phyloP scores from a whole-genome alignment of 2,888 invertebrate genomes.

The Scelioninae gen. 1 region DNA sequence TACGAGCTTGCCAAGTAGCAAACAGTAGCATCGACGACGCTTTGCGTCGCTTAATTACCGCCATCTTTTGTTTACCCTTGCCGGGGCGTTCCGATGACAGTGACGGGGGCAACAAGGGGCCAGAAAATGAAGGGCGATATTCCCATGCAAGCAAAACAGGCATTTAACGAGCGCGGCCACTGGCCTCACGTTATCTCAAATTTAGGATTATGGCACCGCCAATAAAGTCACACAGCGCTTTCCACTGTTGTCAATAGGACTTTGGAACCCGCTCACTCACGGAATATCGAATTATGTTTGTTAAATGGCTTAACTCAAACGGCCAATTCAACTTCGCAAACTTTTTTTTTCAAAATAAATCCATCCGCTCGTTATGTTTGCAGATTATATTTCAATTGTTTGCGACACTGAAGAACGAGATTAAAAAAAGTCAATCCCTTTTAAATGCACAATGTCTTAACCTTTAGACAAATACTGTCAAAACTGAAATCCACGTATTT shows the following conservation, averaged over 20 bases:
- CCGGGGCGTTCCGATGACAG: conserved; percentile 64
- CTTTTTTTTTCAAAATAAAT: conserved; percentile 45
- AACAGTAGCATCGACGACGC: conserved; percentile 66
- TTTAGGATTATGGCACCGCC: conserved; percentile 65
- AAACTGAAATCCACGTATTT: too few relatives aligned
- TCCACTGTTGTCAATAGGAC: conserved; percentile 61
- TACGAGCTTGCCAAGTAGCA: conserved; percentile 55
- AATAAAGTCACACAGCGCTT: conserved; percentile 67
- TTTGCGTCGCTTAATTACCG: conserved; percentile 72
- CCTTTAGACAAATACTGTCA: conserved; percentile 11
- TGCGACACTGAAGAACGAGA: background rate
- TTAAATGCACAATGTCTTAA: conserved; percentile 25
- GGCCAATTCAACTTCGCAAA: conserved; percentile 36
- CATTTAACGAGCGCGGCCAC: conserved; percentile 56
- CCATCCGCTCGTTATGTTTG: conserved; percentile 36
- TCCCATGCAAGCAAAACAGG: conserved; percentile 55
- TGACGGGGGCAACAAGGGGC: conserved; percentile 44
- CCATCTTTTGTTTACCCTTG: conserved; percentile 73
- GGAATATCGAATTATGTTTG: conserved; percentile 65
- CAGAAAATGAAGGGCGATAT: conserved; percentile 53
- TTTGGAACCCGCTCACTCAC: conserved; percentile 56
- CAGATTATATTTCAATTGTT: conserved; percentile 55
- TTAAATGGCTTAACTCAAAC: conserved; percentile 56
- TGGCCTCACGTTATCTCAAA: conserved; percentile 62
- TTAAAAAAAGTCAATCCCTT: conserved; percentile 4